Evolutionary conservation across 2,113 vertebrate genomes (phyloP), one percentile per base, ranked within the genome.

Genomic region (Cromileptes altivelis): DNA sequence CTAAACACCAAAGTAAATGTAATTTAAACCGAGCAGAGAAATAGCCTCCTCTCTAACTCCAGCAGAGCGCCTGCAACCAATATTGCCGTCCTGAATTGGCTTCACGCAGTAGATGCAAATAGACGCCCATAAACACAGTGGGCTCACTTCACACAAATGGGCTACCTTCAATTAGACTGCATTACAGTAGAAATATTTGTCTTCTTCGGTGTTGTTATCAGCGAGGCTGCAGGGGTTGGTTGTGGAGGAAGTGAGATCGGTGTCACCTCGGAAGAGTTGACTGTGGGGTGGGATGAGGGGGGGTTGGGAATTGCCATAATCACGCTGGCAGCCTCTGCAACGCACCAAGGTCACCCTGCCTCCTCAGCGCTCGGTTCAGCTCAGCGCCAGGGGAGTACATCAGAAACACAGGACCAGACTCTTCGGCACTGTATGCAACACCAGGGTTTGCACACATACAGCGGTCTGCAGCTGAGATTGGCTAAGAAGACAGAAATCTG

Each of bases 271-370:
- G 50, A 85, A 75, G 83, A 76, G 84, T 74, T 85, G 73, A 84
- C 77, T 72, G 56, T 69, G 62, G 72, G 82, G 74, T 81, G 83
- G 85, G 53, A 64, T 50, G 47, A 65, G 27, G 27, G 37, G 62
- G 63, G 19, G 70, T 8, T 57, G 74, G 82, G 70, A 80, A 93
- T 93, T 91, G 88, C 64, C 82, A 92, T 93, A 91, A 93, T 92
- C 86, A 82, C 4, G 30, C 85, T 73, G 77, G 87, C 78, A 88
- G 88, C 80, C 88, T 80, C 75, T 84, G 83, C 89, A 88, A 82
- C 84, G 5, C 83, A 72, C 80, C 92, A 94, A 93, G 93, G 93
- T 94, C 90, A 93, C 90, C 89, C 84, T 81, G 74, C 78, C 60
- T 80, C 78, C 76, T 70, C 82, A 47, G 60, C n/a, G 52, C 84